Evolutionary conservation across 1,140 invertebrate species (phyloP), one percentile per base, ranked within the genome.

Genomic region (Trigoniulus corallinus): DNA sequence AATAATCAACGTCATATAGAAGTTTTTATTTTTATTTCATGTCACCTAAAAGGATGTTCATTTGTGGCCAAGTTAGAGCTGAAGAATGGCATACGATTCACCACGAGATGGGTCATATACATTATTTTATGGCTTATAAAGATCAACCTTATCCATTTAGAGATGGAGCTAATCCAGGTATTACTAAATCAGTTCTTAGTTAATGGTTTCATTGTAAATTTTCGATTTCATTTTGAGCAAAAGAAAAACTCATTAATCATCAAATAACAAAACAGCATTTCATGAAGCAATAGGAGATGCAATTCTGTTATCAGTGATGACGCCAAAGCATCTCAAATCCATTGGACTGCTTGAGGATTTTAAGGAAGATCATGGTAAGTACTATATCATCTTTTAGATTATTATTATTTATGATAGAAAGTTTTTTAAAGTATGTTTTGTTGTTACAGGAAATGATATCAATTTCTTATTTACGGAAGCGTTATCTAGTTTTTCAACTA

Each of bases 81-180:
- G 10, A 80, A 50, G 78, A 83, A 64, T 76, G 85, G 46, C 71
- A 77, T 49, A 75, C 78, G 0, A 72, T 82, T 21, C 79, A 84
- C 60, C 83, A 85, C 60, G 82, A 87, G 67, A 75, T 87, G 73
- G 83, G 83, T 1, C 83, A 86, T 57, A 74, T 85, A 29, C 72
- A 84, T 50, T 86, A 86, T 60, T 82, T 76, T 57, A 78, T 84
- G 72, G 72, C 78, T 0, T 84, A 83, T 57, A 64, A 72, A 42
- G 56, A 80, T 47, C 76, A 79, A 58, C 77, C 78, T 2, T 60
- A 72, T 21, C 59, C 79, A 48, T 84, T 81, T 62, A 69, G 74
- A 74, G 75, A 77, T 60, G 81, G 77, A 18, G 73, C 79, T 1
- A 84, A 84, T 64, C 71, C 78, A 7, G 29, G 29, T 34, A 7